Percentiles rank a stretch among this genome's conserved stretches.
These are phyloP conservation scores for Leptatherina wallacei DNA, from an alignment of 2,797 vertebrate species.

Conservation along the genomic window DNA sequence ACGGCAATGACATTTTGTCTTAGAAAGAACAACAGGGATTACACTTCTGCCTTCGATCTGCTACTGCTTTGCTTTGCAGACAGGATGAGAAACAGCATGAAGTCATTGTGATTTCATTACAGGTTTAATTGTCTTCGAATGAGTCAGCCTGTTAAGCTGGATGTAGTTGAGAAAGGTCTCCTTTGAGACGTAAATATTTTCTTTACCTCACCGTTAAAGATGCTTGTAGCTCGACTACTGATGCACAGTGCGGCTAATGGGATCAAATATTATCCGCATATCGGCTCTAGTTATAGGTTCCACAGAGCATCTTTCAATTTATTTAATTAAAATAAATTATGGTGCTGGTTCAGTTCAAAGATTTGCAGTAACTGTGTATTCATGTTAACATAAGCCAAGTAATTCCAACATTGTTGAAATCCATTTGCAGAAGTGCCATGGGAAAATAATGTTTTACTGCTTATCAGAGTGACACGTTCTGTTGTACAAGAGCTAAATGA, in stretches of 20 bases:
- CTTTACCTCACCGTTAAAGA: conserved; percentile 22
- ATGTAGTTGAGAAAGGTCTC: conserved; percentile 30
- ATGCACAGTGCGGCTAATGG: not conserved
- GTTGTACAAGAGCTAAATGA: not conserved
- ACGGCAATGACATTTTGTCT: conserved; percentile 49
- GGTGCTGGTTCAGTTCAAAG: conserved; percentile 1
- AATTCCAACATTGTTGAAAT: not conserved
- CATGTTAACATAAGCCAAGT: not conserved
- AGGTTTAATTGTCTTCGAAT: conserved; percentile 37
- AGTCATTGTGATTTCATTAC: conserved; percentile 20
- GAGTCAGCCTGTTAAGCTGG: conserved; percentile 26
- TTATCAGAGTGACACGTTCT: not conserved
- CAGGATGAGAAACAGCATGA: conserved; percentile 14
- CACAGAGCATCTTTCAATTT: not conserved
- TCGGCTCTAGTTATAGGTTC: not conserved
- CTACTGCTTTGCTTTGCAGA: conserved; percentile 29
- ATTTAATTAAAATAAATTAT: not conserved
- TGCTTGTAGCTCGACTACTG: conserved; percentile 8
- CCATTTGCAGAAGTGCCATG: not conserved
- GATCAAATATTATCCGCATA: not conserved
- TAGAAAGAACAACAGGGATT: conserved; percentile 17
- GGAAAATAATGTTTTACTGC: not conserved
- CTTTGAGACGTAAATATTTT: conserved; percentile 32
- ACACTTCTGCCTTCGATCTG: conserved; percentile 18
- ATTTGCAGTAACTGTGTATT: not conserved